Conservation (phyloP, 2,113 vertebrate genomes). For the Malurus alboscapulatus region DNA sequence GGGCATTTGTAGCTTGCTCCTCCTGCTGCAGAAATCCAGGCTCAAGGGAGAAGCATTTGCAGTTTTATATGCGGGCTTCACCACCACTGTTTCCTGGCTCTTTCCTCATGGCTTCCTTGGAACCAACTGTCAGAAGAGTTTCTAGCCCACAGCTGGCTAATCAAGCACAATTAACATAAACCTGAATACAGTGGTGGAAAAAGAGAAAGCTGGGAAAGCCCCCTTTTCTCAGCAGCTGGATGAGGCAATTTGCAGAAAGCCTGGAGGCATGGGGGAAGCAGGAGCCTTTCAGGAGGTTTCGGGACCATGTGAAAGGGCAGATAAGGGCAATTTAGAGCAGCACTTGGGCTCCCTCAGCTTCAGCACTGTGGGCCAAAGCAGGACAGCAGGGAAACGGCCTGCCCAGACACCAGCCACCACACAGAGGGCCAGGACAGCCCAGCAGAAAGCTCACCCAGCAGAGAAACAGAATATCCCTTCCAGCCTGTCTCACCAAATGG, state of each 20-base stretch:
- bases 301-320: neutral
- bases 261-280: neutral
- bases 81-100: neutral
- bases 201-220: conserved; percentile 58
- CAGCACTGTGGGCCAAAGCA: neutral
- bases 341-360: neutral
- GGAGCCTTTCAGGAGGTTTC: conserved; percentile 7
- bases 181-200: neutral
- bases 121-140: conserved; percentile 10
- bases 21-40: neutral
- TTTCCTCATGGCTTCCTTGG: neutral
- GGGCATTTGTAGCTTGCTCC: neutral
- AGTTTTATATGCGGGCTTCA: neutral
- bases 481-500: neutral
- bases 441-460: neutral
- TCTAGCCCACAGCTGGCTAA: conserved; percentile 19
- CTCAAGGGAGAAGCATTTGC: neutral
- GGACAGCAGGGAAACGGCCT: neutral
- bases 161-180: conserved; percentile 15
- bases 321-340: neutral
- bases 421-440: neutral
- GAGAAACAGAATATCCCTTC: neutral
- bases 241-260: conserved; percentile 27
- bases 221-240: conserved; percentile 33
- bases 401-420: neutral